Evolutionary conservation across 30 jellyfish, hydroid and myxozoan species (phyloP).

Genomic region (Turritopsis rubra): DNA sequence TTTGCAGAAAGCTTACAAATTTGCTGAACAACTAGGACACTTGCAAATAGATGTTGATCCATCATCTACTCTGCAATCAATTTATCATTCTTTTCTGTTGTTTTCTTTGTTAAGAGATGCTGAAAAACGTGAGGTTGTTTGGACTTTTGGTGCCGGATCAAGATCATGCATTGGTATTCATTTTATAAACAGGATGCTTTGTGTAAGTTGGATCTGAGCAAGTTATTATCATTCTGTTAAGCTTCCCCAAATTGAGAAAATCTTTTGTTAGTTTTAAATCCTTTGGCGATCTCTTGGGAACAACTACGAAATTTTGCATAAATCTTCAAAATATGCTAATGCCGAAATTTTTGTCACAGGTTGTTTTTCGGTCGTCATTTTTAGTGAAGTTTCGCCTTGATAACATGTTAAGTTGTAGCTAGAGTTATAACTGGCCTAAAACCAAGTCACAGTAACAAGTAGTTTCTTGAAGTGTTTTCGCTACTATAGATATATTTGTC

Average conservation of each 20-base stretch:
- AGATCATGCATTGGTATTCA: conserved; percentile 65
- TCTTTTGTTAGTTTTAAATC: too few species aligned
- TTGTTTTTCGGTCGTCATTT: too few species aligned
- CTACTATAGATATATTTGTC: too few species aligned
- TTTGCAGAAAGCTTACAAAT: too few species aligned
- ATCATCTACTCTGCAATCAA: neutral
- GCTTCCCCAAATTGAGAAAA: neutral
- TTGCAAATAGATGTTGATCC: too few species aligned
- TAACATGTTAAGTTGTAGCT: too few species aligned
- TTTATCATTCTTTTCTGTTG: neutral
- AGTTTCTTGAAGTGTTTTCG: too few species aligned
- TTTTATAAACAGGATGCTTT: conserved; percentile 46
- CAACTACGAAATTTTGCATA: neutral
- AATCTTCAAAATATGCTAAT: neutral
- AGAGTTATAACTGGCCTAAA: too few species aligned
- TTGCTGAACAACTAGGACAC: too few species aligned
- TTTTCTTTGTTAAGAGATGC: conserved; percentile 32
- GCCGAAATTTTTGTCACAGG: too few species aligned
- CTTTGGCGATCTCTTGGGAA: neutral
- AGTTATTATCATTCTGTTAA: neutral
- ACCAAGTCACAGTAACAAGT: too few species aligned
- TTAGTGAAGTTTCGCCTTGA: too few species aligned
- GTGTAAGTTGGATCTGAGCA: conserved; percentile 29
- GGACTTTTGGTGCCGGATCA: conserved; percentile 88
- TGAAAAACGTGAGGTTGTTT: conserved; percentile 41